Base-by-base conservation (phyloP, 1,140 invertebrate genomes). In the Lepidotrigona ventralis region DNA sequence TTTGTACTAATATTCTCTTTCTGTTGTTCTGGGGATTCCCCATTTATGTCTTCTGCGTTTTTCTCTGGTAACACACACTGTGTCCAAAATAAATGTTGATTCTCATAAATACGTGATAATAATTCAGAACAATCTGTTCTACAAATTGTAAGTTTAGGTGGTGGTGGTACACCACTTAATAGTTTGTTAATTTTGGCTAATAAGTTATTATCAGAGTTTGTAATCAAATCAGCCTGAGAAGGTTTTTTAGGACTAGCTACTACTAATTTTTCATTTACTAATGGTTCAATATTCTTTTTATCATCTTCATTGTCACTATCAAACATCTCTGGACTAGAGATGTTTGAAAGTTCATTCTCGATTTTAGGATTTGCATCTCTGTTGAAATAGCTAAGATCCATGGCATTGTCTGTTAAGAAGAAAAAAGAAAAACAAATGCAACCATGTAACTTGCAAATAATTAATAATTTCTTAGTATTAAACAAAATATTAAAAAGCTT, bases 81-180 rank as follows among this genome's bases (percentile, higher is more conserved):
- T 33, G 93, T 85, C 94, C 94, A 92, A 89, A 94, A 91, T 71
- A 91, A 93, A 29, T 91, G 78, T n/a, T 88, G 85, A 86, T 95
- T 94, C 70, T 93, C 83, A n/a, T 91, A 89, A 84, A 95, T 95
- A 58, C 89, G 86, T 54, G 76, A 78, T 2, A 96, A 91, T 90
- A 97, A 96, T 88, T 97, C 95, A n/a, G 90, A 92, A 19, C 95
- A 95, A 90, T 96, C 95, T 71, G 94, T 94, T 74, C 95, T 95
- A 64, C 95, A 93, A 51, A 95, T 95, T 14, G 96, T 96, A 14
- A 96, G 94, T 71, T 95, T 96, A 17, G 96, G 96, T 54, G 96
- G 96, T 54, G 96, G 96, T 54, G 95, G 92, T 1, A 97, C 94
- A 8, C 96, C 96, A 82, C 94, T 94, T 39, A 94, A 83, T 79